Evolutionary conservation across 1,140 invertebrate species (phyloP).

Genomic region (Ostrea denselamellosa): DNA sequence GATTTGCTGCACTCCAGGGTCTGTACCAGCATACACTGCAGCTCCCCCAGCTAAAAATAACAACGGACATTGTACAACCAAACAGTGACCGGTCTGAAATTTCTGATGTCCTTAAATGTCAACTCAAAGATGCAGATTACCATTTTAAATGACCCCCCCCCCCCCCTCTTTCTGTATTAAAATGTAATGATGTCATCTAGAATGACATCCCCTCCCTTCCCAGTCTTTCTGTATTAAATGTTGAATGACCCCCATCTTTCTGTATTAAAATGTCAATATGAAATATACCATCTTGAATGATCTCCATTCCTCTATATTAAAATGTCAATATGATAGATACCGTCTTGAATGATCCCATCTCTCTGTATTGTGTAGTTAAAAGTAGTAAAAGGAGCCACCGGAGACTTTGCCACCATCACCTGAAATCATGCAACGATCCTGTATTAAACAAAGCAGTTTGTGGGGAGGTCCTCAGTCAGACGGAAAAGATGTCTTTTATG

Average conservation of each 20-base stretch:
- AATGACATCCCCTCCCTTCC: no score
- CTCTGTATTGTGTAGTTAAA: conserved; percentile 68
- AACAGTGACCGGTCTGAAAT: not conserved
- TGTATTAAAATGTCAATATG: no score
- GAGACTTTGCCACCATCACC: conserved; percentile 73
- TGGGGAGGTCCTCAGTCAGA: no score
- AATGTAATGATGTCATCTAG: no score
- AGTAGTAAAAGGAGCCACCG: conserved; percentile 70
- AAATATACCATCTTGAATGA: no score
- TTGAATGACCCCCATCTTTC: no score
- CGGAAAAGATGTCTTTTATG: no score
- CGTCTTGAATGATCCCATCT: conserved; percentile 68
- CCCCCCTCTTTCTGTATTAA: no score
- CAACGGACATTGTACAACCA: not conserved
- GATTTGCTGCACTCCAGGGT: conserved; percentile 63
- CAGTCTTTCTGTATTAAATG: no score
- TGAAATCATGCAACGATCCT: conserved; percentile 48
- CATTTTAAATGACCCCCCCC: no score
- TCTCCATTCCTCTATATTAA: not conserved
- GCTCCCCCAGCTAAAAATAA: conserved; percentile 54
- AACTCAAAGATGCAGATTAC: no score
- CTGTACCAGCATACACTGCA: conserved; percentile 60
- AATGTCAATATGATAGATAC: conserved; percentile 52
- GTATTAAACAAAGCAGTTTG: not conserved
- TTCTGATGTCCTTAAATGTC: no score